Evolutionary conservation across 2,797 vertebrate genomes (phyloP).

Genomic region (Acridotheres tristis): DNA sequence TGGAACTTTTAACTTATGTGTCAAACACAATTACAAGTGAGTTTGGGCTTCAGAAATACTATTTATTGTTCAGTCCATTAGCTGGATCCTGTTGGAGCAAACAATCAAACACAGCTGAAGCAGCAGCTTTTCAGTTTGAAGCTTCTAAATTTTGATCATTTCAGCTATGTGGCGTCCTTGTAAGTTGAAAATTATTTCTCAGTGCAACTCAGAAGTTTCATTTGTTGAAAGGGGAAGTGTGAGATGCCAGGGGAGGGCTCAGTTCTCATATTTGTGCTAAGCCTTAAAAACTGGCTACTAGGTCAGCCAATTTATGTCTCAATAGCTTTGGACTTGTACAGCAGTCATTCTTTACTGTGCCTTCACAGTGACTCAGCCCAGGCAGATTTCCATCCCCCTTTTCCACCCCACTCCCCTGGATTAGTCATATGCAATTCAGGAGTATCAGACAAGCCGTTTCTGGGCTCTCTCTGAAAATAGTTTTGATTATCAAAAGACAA

Average conservation of each 20-base stretch:
- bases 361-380: conserved; percentile 33
- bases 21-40: background rate
- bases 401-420: background rate
- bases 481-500: background rate
- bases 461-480: background rate
- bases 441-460: background rate
- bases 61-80: conserved; percentile 18
- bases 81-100: conserved; percentile 21
- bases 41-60: background rate
- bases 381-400: conserved; percentile 18
- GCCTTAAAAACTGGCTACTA: background rate
- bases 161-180: background rate
- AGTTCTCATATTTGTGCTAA: background rate
- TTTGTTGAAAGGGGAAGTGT: conserved; percentile 2
- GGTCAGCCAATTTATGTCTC: conserved; percentile 36
- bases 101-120: background rate
- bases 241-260: background rate
- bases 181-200: background rate
- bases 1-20: conserved; percentile 12
- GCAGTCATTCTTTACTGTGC: background rate
- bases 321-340: background rate
- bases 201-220: background rate
- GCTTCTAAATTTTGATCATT: background rate
- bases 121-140: background rate
- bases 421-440: conserved; percentile 9